phyloP scores from a whole-genome alignment of 2,113 vertebrate species.

The Nyctibius bracteatus region DNA sequence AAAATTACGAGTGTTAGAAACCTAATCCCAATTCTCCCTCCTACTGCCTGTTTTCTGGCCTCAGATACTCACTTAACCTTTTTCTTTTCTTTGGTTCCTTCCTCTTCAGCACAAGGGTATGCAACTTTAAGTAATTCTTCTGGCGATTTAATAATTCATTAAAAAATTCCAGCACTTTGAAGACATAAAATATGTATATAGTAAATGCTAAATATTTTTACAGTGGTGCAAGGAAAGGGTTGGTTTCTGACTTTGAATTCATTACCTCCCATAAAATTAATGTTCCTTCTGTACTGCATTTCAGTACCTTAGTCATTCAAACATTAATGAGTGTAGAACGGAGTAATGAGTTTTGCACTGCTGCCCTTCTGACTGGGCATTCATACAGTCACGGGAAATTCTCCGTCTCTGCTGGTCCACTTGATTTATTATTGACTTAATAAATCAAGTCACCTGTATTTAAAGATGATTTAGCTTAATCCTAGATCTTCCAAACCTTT shows the following conservation, averaged over 20 bases:
- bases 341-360: constrained; percentile 11
- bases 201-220: constrained; percentile 39
- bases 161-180: background rate
- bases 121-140: background rate
- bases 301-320: background rate
- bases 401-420: background rate
- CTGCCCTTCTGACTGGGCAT: background rate
- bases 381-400: background rate
- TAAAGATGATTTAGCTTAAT: background rate
- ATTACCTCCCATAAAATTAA: background rate
- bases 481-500: background rate
- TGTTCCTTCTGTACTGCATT: background rate
- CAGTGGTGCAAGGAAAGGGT: constrained; percentile 5
- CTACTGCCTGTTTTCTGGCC: background rate
- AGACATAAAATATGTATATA: constrained; percentile 19
- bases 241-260: constrained; percentile 16
- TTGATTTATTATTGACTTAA: background rate
- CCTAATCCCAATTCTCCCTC: background rate
- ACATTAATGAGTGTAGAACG: constrained; percentile 9
- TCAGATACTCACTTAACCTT: constrained; percentile 29
- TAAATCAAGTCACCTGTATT: background rate
- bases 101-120: background rate
- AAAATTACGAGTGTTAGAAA: background rate
- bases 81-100: background rate
- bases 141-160: constrained; percentile 1